Conservation (phyloP, 2,113 vertebrate species). For the Nannobrachium achirus region DNA sequence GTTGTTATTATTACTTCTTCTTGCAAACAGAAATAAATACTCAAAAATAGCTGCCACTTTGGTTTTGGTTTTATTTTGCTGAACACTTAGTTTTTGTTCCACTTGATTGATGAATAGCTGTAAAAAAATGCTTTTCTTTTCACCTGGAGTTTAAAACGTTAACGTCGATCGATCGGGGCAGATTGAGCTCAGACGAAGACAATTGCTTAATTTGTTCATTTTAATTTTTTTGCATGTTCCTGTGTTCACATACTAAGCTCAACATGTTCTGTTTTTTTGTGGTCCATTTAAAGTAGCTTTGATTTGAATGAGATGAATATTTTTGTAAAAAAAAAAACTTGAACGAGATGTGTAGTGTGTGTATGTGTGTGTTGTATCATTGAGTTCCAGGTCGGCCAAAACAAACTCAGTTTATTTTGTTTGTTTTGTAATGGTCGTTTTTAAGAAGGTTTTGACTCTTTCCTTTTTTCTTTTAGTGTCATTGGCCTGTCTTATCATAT, state of each 20-base stretch:
- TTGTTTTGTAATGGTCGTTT: slow-evolving; percentile 52
- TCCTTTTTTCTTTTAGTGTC: background rate
- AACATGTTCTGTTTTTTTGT: slow-evolving; percentile 17
- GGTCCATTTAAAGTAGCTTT: slow-evolving; percentile 13
- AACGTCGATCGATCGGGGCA: background rate
- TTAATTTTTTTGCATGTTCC: slow-evolving; percentile 17
- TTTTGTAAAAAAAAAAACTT: slow-evolving; percentile 69
- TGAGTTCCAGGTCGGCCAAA: slow-evolving; percentile 53
- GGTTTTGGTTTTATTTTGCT: slow-evolving; percentile 26
- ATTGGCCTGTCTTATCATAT: no score
- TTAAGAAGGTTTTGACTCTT: slow-evolving; percentile 26
- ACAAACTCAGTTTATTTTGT: slow-evolving; percentile 20
- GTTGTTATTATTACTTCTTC: slow-evolving; percentile 26
- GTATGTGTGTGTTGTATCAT: slow-evolving; percentile 26
- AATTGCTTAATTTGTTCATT: slow-evolving; percentile 34
- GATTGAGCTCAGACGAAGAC: slow-evolving; percentile 18
- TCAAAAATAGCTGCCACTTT: slow-evolving; percentile 9
- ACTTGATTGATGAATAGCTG: background rate
- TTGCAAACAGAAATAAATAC: slow-evolving; percentile 44
- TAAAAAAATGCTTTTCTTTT: background rate
- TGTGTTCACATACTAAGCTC: slow-evolving; percentile 14
- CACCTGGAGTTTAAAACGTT: background rate
- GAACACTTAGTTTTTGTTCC: background rate
- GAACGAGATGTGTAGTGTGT: slow-evolving; percentile 34
- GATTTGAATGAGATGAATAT: slow-evolving; percentile 67